A percentile compares a stretch with the other conserved stretches of the same genome.
Evolutionary conservation across 2,797 vertebrate genomes (phyloP).

Genomic region (Bryconaethiops microstoma): DNA sequence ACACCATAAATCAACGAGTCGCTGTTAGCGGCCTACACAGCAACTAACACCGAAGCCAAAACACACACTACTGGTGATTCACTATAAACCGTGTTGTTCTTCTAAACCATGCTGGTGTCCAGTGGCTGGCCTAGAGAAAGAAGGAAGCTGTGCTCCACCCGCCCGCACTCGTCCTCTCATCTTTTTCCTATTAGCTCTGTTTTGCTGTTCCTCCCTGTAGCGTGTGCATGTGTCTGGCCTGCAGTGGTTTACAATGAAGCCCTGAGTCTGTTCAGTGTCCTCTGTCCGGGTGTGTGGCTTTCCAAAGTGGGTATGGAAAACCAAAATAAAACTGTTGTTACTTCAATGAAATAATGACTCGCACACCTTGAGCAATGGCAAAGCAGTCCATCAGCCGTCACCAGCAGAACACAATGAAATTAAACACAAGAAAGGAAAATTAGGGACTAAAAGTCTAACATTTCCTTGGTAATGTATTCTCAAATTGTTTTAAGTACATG

Average conservation of each 20-base stretch:
- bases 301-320: not conserved
- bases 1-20: slow-evolving; percentile 44
- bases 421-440: not conserved
- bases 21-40: slow-evolving; percentile 37
- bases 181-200: slow-evolving; percentile 77
- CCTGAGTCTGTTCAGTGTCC: slow-evolving; percentile 52
- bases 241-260: slow-evolving; percentile 65
- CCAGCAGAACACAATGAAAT: not conserved
- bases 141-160: slow-evolving; percentile 48
- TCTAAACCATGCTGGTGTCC: slow-evolving; percentile 59
- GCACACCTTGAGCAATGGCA: not conserved
- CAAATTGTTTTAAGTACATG: not conserved
- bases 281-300: slow-evolving; percentile 47
- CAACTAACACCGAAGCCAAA: slow-evolving; percentile 32
- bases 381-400: not conserved
- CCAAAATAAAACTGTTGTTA: not conserved
- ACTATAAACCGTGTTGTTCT: slow-evolving; percentile 46
- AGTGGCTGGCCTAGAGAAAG: slow-evolving; percentile 37
- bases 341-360: not conserved
- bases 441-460: too few relatives aligned
- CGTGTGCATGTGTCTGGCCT: slow-evolving; percentile 64
- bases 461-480: not conserved
- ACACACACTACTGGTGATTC: slow-evolving; percentile 48
- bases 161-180: slow-evolving; percentile 67
- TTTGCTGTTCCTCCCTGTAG: slow-evolving; percentile 70